A percentile compares a stretch with the other conserved stretches of the same genome.
Conservation (phyloP, 2,113 vertebrate species). For the Tetrao urogallus region DNA sequence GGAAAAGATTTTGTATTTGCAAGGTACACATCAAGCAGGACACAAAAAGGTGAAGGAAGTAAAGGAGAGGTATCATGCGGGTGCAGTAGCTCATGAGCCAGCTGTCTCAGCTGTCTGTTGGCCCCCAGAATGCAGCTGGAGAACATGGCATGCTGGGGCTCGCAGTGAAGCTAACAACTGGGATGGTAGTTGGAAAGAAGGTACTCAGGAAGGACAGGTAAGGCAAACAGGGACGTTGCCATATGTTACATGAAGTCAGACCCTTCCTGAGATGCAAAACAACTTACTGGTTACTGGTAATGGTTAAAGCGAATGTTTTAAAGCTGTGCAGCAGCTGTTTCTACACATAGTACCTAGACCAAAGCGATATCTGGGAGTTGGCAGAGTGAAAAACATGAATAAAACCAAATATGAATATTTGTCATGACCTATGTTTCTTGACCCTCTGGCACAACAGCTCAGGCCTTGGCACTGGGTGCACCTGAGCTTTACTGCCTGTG, state of each 20-base stretch:
- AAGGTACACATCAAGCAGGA: background rate
- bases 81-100: background rate
- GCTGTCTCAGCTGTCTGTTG: background rate
- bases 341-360: background rate
- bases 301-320: background rate
- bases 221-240: background rate
- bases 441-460: background rate
- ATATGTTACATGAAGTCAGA: background rate
- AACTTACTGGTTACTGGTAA: background rate
- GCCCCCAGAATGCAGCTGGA: background rate
- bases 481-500: background rate
- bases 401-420: background rate
- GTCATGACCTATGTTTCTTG: background rate
- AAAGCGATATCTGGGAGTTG: background rate
- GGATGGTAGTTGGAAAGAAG: background rate
- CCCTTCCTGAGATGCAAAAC: background rate
- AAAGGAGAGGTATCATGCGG: background rate
- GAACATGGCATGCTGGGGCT: background rate
- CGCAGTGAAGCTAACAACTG: background rate
- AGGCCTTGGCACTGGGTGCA: background rate
- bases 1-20: background rate
- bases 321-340: background rate
- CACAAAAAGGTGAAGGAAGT: background rate
- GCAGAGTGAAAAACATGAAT: background rate
- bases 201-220: background rate